phyloP scores from a whole-genome alignment of 2,797 vertebrate species.

The Alauda arvensis region DNA sequence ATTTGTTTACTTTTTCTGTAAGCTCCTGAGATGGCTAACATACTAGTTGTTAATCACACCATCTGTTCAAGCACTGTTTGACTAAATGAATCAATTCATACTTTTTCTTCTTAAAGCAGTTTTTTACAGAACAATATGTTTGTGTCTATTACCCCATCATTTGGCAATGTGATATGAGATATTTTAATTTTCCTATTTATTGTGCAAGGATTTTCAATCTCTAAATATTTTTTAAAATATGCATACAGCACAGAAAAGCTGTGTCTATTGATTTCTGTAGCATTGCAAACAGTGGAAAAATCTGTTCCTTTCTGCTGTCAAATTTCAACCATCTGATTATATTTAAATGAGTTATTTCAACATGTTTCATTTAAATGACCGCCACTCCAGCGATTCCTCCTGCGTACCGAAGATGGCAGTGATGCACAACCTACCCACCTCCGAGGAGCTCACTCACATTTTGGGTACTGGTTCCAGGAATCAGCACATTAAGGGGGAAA shows the following conservation, averaged over 20 bases:
- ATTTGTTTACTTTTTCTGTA: conserved; percentile 75
- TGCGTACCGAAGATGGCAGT: conserved; percentile 75
- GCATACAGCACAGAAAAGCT: conserved; percentile 72
- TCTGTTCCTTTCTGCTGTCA: conserved; percentile 77
- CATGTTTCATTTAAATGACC: conserved; percentile 62
- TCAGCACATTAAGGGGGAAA: neutral
- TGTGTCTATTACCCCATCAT: conserved; percentile 76
- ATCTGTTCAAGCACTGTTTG: conserved; percentile 74
- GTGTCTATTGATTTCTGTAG: conserved; percentile 75
- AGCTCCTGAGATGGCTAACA: conserved; percentile 81
- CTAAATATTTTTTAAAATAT: conserved; percentile 74
- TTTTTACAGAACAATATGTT: conserved; percentile 78
- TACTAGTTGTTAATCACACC: conserved; percentile 79
- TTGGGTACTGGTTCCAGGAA: neutral
- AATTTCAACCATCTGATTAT: conserved; percentile 77
- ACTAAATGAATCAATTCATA: conserved; percentile 74
- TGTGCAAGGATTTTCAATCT: conserved; percentile 74
- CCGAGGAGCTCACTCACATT: neutral
- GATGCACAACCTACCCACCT: conserved; percentile 54
- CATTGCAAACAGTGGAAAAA: conserved; percentile 75
- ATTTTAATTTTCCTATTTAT: conserved; percentile 80
- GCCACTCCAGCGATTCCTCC: conserved; percentile 43
- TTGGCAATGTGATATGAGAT: conserved; percentile 76
- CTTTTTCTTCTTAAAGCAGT: conserved; percentile 71
- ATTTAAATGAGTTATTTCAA: conserved; percentile 71